Percentiles rank a stretch among this genome's conserved stretches.
phyloP scores from a whole-genome alignment of 1,140 invertebrate species.

The Arctopsyche grandis region DNA sequence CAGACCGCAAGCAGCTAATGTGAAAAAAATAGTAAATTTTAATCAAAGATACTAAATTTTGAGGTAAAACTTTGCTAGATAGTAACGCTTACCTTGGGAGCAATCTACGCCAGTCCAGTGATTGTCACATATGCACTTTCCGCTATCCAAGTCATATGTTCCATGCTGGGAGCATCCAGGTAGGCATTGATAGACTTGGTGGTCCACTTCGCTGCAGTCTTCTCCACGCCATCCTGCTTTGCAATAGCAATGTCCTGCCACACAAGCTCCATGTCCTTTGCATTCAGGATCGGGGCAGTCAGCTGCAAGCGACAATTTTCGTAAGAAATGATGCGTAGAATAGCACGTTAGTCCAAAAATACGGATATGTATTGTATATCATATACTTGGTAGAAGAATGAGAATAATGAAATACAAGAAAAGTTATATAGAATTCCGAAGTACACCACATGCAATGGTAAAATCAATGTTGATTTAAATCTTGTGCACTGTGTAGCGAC shows the following conservation, averaged over 20 bases:
- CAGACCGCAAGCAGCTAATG: slow-evolving; percentile 85
- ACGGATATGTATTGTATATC: neutral
- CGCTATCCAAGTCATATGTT: slow-evolving; percentile 87
- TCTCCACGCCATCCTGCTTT: slow-evolving; percentile 95
- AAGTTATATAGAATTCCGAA: too few relatives aligned
- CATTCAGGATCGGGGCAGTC: slow-evolving; percentile 90
- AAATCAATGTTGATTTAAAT: too few relatives aligned
- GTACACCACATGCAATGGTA: too few relatives aligned
- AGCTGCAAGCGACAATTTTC: slow-evolving; percentile 64
- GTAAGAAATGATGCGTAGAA: neutral
- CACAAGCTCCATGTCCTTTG: slow-evolving; percentile 90
- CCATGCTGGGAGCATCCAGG: slow-evolving; percentile 92
- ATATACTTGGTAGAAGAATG: too few relatives aligned
- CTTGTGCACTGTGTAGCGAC: too few relatives aligned
- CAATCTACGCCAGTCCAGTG: slow-evolving; percentile 92
- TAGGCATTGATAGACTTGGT: slow-evolving; percentile 87
- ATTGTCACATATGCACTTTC: slow-evolving; percentile 87
- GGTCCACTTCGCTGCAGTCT: slow-evolving; percentile 86
- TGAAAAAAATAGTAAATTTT: slow-evolving; percentile 21
- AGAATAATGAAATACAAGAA: too few relatives aligned
- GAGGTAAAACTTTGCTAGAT: neutral
- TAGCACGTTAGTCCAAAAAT: neutral
- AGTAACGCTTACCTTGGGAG: slow-evolving; percentile 77
- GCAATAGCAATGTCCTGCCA: slow-evolving; percentile 93
- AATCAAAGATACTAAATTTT: neutral